Base-by-base conservation (phyloP, 2,888 invertebrate genomes). In the Patella depressa region DNA sequence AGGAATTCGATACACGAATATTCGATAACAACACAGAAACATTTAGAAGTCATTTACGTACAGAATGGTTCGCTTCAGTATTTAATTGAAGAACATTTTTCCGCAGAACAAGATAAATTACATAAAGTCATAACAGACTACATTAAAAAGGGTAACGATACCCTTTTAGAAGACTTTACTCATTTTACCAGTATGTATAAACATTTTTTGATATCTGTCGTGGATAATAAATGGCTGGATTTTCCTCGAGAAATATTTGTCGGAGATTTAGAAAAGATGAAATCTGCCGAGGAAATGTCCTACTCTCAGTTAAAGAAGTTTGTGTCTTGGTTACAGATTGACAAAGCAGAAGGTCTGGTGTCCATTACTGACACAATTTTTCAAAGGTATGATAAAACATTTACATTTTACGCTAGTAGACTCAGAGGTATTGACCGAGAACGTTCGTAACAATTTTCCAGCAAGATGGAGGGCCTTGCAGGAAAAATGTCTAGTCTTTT, bases 161-260 rank as follows among this genome's bases (percentile, higher is more conserved):
- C 87, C 1, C 73, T 88, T 17, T 82, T 85, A 24, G 78, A 82
- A 53, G 83, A 86, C 57, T 81, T 88, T 19, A 79, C 85, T 12
- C 77, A 81, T 45, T 81, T 88, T 73, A 80, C 84, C 14, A 75
- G 82, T 1, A 85, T 83, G 11, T 90, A 88, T 76, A 80, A 82
- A 24, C 77, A 85, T 4, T 89, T 89, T 78, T 81, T 90, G 45
- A 83, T 83, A 59, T 83, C 84, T 29, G 83, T 90, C 4, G 85
- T 83, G 9, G 81, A 84, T 11, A 90, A 88, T 75, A 80, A 83
- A 29, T 91, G 90, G 90, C 79, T 90, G 65, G 84, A 85, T 29
- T 88, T 90, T 71, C 88, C 90, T 11, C 81, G 85, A 57, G 84
- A 88, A 73, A 80, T 87, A 19, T 89, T 87, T 74, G 82, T 85